phyloP scores from a whole-genome alignment of 1,140 invertebrate species.

The Chironomus tepperi region DNA sequence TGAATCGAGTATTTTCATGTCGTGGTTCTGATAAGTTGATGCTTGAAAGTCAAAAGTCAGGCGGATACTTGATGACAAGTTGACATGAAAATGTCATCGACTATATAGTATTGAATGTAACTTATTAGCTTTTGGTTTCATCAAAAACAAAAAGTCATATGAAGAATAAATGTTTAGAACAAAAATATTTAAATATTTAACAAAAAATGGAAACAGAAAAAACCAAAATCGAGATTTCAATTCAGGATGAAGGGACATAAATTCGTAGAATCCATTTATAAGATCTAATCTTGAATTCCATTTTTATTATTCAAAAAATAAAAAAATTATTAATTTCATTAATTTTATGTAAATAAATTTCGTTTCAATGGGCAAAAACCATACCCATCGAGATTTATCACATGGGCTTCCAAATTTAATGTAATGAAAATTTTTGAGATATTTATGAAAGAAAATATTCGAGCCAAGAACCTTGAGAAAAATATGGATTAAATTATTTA shows the following conservation, averaged over 20 bases:
- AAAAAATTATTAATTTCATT: neutral
- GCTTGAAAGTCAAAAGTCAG: too few species aligned
- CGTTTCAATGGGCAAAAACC: neutral
- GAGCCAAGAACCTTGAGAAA: too few species aligned
- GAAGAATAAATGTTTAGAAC: neutral
- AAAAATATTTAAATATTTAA: too few species aligned
- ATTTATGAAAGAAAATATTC: too few species aligned
- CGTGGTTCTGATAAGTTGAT: too few species aligned
- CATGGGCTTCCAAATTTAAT: neutral
- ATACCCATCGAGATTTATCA: neutral
- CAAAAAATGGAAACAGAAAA: neutral
- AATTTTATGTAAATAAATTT: neutral
- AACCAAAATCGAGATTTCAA: neutral
- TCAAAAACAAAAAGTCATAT: neutral
- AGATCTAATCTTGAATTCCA: neutral
- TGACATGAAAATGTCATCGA: neutral
- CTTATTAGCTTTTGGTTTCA: slow-evolving; percentile 3
- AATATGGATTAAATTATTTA: too few species aligned
- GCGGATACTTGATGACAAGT: too few species aligned
- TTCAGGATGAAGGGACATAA: neutral
- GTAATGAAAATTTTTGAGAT: neutral
- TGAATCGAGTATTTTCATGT: too few species aligned
- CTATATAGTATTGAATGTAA: neutral
- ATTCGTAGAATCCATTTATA: neutral
- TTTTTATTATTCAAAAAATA: neutral